These are phyloP conservation scores for Nothobranchius kuhntae DNA, from an alignment of 2,113 vertebrate species.

Conservation along the genomic window DNA sequence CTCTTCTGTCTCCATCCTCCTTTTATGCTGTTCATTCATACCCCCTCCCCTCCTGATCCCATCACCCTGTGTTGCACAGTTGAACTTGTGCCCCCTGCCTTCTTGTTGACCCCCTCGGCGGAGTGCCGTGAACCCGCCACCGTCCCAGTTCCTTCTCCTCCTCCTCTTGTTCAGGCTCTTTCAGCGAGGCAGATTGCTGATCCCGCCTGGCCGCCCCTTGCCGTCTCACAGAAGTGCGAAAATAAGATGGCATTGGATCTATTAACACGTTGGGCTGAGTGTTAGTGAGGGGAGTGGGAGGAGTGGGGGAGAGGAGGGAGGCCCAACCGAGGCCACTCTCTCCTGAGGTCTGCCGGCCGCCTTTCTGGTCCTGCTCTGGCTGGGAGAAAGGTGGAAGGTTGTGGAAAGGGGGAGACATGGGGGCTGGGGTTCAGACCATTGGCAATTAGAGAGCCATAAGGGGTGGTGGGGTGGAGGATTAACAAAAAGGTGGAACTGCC, in stretches of 20 bases:
- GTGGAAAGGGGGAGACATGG: slow-evolving; percentile 8
- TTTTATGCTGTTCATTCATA: slow-evolving; percentile 21
- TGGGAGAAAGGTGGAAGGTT: slow-evolving; percentile 52
- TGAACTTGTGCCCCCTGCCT: slow-evolving; percentile 88
- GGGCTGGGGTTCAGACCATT: slow-evolving; percentile 5
- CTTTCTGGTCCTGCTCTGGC: slow-evolving; percentile 63
- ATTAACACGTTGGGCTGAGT: slow-evolving; percentile 86
- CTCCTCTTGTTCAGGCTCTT: slow-evolving; percentile 59
- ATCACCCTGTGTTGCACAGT: slow-evolving; percentile 23
- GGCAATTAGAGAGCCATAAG: slow-evolving; percentile 54
- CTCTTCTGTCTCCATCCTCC: slow-evolving; percentile 20
- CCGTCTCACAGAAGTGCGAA: slow-evolving; percentile 86
- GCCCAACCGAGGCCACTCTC: slow-evolving; percentile 65
- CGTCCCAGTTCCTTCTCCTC: slow-evolving; percentile 29
- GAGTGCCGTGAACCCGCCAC: slow-evolving; percentile 64
- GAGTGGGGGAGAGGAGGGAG: slow-evolving; percentile 58
- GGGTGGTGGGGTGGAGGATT: slow-evolving; percentile 8
- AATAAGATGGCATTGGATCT: slow-evolving; percentile 89
- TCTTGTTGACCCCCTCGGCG: slow-evolving; percentile 77
- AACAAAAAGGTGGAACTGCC: slow-evolving; percentile 14
- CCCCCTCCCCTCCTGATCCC: slow-evolving; percentile 15
- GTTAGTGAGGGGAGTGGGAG: slow-evolving; percentile 75
- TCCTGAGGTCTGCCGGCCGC: slow-evolving; percentile 63
- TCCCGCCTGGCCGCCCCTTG: slow-evolving; percentile 82
- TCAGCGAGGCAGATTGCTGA: slow-evolving; percentile 78